phyloP scores from a whole-genome alignment of 2,888 invertebrate genomes.

The Matsumyia berberina region DNA sequence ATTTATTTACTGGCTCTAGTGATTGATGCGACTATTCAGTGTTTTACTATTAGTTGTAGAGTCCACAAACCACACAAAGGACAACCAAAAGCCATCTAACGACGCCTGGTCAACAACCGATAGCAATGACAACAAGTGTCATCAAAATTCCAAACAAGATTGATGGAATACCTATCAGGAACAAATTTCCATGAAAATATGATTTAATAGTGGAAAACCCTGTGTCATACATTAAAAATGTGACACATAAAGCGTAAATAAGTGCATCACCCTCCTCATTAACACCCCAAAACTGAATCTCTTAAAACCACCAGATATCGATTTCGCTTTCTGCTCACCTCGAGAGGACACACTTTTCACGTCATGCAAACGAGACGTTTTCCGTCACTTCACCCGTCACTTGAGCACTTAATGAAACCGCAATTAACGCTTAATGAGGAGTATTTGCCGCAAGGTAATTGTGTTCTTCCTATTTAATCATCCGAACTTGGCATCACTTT shows the following conservation, averaged over 20 bases:
- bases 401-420: background rate
- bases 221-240: background rate
- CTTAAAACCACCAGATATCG: constrained; percentile 1
- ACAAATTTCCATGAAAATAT: background rate
- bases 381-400: constrained; percentile 4
- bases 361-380: constrained; percentile 16
- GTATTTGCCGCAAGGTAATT: constrained; percentile 7
- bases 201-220: background rate
- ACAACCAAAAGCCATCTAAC: no score
- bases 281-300: background rate
- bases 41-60: background rate
- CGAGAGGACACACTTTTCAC: background rate
- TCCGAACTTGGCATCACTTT: background rate
- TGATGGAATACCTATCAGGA: background rate
- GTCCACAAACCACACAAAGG: no score
- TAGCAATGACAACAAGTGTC: background rate
- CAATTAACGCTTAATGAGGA: constrained; percentile 27
- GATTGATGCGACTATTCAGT: background rate
- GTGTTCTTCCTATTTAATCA: constrained; percentile 9
- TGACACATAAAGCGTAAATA: background rate
- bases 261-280: background rate
- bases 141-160: background rate
- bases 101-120: background rate
- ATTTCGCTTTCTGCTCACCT: constrained; percentile 1
- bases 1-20: background rate